Base-by-base conservation (phyloP, 2,888 invertebrate species). In the Automeris io region DNA sequence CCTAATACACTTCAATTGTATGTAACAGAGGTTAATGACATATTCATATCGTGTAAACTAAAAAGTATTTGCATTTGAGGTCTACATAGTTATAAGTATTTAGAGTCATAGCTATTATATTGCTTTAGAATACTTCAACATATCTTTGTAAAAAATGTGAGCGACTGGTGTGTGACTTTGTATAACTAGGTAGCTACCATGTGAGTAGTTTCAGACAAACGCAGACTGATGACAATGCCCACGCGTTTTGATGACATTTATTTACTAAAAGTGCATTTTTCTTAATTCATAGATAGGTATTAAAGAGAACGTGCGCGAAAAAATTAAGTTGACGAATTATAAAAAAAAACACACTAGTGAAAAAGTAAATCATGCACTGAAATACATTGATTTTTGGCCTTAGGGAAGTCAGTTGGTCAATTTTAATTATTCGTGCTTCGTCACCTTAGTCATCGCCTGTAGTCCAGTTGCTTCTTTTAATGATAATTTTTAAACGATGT, bases 31-130 rank as follows among this genome's bases (percentile, higher is more conserved):
- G 79, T 81, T 76, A 82, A 80, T 78, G 80, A 82, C 82, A 80
- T 82, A 83, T 83, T 85, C 86, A 86, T 86, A 86, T 86, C 86
- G 85, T 83, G 85, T 86, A 85, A 82, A 85, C 80, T 82, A 71
- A 75, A 75, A 82, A 85, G 82, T 86, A 83, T 83, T 83, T 85
- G 86, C 86, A 86, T 85, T 86, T 86, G 85, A 86, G 85, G 83
- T 85, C 85, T 85, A 80, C 69, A 74, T 85, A 85, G 82, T 65
- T 78, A 60, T 83, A 85, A 82, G 83, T 75, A 69, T 74, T 80
- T 83, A 83, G 80, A 82, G 79, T 80, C 83, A 82, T 82, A 86
- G 81, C 74, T 82, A 78, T 76, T 71, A 72, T 79, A 81, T 77
- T 81, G 83, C 85, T 85, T 85, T 85, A 83, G 85, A 79, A 81